These are phyloP conservation scores for Agonopterix alstromeriana DNA, from an alignment of 2,888 invertebrate genomes.

Conservation along the genomic window DNA sequence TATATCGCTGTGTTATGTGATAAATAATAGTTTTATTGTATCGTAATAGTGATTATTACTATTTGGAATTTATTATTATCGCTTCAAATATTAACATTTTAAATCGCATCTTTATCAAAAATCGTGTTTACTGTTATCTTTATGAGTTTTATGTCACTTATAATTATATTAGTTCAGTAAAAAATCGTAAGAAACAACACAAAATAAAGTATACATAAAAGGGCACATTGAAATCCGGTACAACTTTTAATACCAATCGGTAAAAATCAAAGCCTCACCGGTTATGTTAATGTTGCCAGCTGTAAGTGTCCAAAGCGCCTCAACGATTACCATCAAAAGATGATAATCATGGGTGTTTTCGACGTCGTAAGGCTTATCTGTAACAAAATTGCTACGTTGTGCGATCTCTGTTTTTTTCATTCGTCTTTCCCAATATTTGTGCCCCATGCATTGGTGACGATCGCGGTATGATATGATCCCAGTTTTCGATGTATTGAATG, in stretches of 20 bases:
- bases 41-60: no score
- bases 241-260: constrained; percentile 23
- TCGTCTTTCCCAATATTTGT: constrained; percentile 34
- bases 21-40: no score
- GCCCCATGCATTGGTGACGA: constrained; percentile 53
- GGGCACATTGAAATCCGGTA: constrained; percentile 57
- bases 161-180: background rate
- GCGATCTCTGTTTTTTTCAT: constrained; percentile 53
- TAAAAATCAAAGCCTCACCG: constrained; percentile 65
- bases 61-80: no score
- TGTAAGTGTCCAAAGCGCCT: constrained; percentile 68
- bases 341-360: constrained; percentile 77
- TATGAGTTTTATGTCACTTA: no score
- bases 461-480: constrained; percentile 38
- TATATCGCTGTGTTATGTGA: no score
- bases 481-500: constrained; percentile 25
- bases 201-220: constrained; percentile 20
- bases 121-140: no score
- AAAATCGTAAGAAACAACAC: constrained; percentile 1
- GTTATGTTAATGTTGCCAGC: constrained; percentile 61
- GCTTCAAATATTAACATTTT: no score
- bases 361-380: constrained; percentile 76
- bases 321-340: constrained; percentile 74
- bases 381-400: constrained; percentile 72
- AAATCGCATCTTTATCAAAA: no score